These are phyloP conservation scores for Eutrigla gurnardus DNA, from an alignment of 2,797 vertebrate species.

Conservation along the genomic window DNA sequence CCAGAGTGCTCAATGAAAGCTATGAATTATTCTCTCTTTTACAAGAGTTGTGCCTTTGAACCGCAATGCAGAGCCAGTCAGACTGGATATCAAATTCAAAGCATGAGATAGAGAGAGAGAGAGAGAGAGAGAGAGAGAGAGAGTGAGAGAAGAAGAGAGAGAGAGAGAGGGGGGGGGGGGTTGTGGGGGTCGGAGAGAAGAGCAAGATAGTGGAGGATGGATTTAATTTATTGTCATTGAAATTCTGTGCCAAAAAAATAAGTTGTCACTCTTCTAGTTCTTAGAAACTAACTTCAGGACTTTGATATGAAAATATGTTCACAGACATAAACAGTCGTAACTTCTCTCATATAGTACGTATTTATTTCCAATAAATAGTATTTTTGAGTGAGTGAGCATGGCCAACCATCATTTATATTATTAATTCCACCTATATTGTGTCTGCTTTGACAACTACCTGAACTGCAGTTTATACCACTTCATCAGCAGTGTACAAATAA, in stretches of 20 bases:
- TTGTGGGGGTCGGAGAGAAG: background rate
- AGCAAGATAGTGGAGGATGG: constrained; percentile 9
- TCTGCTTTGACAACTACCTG: background rate
- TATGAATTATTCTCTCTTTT: constrained; percentile 14
- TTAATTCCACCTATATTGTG: background rate
- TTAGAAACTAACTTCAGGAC: background rate
- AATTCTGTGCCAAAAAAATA: constrained; percentile 6
- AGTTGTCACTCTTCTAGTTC: background rate
- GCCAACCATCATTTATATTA: background rate
- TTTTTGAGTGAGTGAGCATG: background rate
- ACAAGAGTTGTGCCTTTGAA: constrained; percentile 44
- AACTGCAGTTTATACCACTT: background rate
- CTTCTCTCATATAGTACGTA: background rate
- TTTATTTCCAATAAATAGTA: background rate
- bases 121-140: constrained; percentile 32
- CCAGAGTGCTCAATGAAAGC: constrained; percentile 32
- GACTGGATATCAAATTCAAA: constrained; percentile 43
- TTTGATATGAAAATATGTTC: background rate
- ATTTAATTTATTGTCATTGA: constrained; percentile 1
- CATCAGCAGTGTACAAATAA: background rate
- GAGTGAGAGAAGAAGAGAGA: constrained; percentile 8
- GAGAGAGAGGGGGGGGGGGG: background rate
- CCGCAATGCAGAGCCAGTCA: constrained; percentile 61
- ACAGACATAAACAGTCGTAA: background rate
- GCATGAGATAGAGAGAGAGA: constrained; percentile 30